A percentile compares a stretch with the other conserved stretches of the same genome.
These are phyloP conservation scores for Phalera bucephala DNA, from an alignment of 2,888 invertebrate species.

Conservation along the genomic window DNA sequence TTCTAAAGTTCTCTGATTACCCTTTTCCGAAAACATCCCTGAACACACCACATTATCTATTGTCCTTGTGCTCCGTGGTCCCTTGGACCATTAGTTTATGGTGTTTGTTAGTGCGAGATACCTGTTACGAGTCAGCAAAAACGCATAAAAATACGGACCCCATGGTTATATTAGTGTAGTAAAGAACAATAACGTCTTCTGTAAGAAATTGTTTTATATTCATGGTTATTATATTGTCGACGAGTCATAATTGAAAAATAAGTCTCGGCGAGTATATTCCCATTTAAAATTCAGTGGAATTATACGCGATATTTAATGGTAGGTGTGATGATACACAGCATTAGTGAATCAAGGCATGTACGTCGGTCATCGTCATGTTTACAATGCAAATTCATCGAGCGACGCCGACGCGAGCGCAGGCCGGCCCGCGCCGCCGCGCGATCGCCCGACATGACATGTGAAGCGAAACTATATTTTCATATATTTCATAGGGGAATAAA, in stretches of 20 bases:
- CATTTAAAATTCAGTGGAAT: constrained; percentile 5
- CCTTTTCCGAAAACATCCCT: no score
- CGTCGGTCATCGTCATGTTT: constrained; percentile 46
- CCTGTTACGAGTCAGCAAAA: no score
- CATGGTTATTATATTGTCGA: background rate
- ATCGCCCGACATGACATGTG: constrained; percentile 74
- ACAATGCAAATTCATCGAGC: constrained; percentile 60
- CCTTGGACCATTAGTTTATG: no score
- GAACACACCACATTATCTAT: no score
- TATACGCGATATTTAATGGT: constrained; percentile 29
- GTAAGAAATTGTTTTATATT: background rate
- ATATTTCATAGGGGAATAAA: constrained; percentile 72
- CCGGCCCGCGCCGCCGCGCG: constrained; percentile 31
- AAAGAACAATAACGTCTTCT: background rate
- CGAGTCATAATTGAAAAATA: constrained; percentile 1
- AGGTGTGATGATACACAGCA: constrained; percentile 35
- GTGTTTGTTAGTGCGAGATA: no score
- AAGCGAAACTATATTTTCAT: constrained; percentile 76
- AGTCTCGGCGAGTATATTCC: background rate
- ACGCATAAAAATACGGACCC: no score
- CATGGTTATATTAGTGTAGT: no score
- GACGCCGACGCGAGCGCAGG: constrained; percentile 29
- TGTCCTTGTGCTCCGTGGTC: no score
- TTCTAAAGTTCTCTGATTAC: no score
- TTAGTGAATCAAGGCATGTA: constrained; percentile 43